Conservation (phyloP, 2,888 invertebrate genomes). For the Harpagoxenus sublaevis region DNA sequence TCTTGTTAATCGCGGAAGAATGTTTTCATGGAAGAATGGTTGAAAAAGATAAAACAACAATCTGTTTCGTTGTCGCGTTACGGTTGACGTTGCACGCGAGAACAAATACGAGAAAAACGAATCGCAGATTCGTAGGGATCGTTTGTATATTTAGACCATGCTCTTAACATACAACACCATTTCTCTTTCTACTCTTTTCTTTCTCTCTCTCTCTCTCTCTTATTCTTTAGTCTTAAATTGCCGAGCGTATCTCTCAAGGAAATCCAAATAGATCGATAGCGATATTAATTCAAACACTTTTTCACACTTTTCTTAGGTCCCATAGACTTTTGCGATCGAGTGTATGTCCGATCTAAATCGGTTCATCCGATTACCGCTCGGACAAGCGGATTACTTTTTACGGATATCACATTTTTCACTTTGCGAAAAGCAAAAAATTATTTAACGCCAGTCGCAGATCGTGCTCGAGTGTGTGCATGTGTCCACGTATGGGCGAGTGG, state of each 20-base stretch:
- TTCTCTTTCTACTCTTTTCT: not conserved
- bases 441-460: slow-evolving; percentile 49
- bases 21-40: slow-evolving; percentile 55
- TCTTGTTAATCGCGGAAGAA: slow-evolving; percentile 47
- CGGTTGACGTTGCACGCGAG: slow-evolving; percentile 57
- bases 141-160: slow-evolving; percentile 73
- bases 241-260: not conserved
- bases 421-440: slow-evolving; percentile 53
- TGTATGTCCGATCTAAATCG: slow-evolving; percentile 39
- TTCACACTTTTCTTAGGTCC: slow-evolving; percentile 10
- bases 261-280: slow-evolving; percentile 2
- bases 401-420: slow-evolving; percentile 54
- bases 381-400: slow-evolving; percentile 50
- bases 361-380: slow-evolving; percentile 44
- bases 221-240: not conserved
- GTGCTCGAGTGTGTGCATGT: not conserved
- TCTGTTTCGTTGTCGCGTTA: slow-evolving; percentile 59
- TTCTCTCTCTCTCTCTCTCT: not conserved
- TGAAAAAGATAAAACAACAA: slow-evolving; percentile 70
- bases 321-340: slow-evolving; percentile 16
- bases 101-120: slow-evolving; percentile 66
- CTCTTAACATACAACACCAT: slow-evolving; percentile 25
- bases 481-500: not conserved
- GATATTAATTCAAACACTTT: not conserved
- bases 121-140: slow-evolving; percentile 71